A percentile compares a stretch with the other conserved stretches of the same genome.
Conservation (phyloP, 2,797 vertebrate genomes). For the Crocidura indochinensis region DNA sequence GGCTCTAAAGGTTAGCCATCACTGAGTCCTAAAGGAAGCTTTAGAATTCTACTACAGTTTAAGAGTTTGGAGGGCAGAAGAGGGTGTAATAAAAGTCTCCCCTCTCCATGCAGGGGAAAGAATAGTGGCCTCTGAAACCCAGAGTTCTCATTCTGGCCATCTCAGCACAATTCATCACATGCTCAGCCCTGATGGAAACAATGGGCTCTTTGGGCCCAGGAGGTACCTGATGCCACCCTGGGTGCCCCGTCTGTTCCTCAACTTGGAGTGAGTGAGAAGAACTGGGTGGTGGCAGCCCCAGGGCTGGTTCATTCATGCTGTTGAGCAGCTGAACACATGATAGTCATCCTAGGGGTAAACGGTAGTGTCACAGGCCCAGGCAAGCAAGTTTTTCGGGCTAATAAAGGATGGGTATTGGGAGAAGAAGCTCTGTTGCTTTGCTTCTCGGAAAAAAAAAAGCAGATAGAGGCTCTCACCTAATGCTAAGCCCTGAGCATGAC, state of each 20-base stretch:
- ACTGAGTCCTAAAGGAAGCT: conserved; percentile 42
- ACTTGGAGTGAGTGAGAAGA: neutral
- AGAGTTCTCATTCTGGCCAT: neutral
- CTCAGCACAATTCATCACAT: neutral
- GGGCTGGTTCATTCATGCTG: neutral
- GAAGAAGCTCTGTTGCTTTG: neutral
- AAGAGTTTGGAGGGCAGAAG: neutral
- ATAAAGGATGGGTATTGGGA: neutral
- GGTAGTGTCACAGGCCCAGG: neutral
- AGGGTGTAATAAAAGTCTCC: neutral
- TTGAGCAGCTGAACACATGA: neutral
- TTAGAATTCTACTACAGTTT: conserved; percentile 51
- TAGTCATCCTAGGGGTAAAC: neutral
- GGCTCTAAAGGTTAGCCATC: too few species aligned
- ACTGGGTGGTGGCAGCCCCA: conserved; percentile 45
- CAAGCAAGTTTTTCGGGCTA: neutral
- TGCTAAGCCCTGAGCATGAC: neutral
- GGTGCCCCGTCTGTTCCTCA: neutral
- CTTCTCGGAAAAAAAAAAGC: neutral
- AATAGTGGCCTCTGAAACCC: conserved; percentile 67
- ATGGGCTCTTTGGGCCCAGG: neutral
- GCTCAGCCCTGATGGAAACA: neutral
- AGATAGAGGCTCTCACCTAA: neutral
- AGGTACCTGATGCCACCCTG: neutral
- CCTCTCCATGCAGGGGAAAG: neutral